Evolutionary conservation across 92 coral and sea anemone genomes (phyloP), one percentile per base, ranked within the genome.

Genomic region (Umimayanthus chanpuru): DNA sequence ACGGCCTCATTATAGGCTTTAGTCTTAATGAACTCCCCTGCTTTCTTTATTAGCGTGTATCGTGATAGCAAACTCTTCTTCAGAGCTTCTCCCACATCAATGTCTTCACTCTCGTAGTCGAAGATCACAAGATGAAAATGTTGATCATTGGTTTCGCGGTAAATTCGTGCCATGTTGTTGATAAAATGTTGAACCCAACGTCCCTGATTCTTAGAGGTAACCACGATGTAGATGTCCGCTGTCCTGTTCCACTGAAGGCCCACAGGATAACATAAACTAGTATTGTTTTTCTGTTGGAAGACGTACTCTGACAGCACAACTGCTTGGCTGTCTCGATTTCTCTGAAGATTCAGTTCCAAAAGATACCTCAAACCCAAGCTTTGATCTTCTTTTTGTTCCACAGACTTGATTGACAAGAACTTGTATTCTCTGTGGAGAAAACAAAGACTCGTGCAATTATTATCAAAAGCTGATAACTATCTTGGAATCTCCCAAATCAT

Each of bases 101-200:
- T 92, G 82, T 93, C 94, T 41, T 91, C 88, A 73, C 96, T 90
- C 38, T 90, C 90, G 84, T 93, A 96, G 92, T 96, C 96, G 76
- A 89, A 89, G 47, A 96, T 90, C 11, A 96, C 86, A 21, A 96
- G 90, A 88, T 96, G 94, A 39, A 94, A 90, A 77, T 94, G 89
- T 18, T 30, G 40, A 85, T 96, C 98, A 73, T 93, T 93, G 1
- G 98, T 94, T 64, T 90, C 90, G 30, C 85, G 83, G 74, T 88
- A 88, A 77, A 96, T 96, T 77, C 89, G 82, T 28, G 89, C 93
- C 88, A 96, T 91, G 82, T 94, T 93, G 88, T 94, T 88, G 61
- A 96, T 91, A 47, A 96, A 93, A 82, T 94, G 98, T 28, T 91
- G 92, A 40, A 96, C 93, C 98, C 98, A 96, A 6, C 92, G 81